Evolutionary conservation across 2,797 vertebrate species (phyloP).

Genomic region (Halcyon leucocephala): DNA sequence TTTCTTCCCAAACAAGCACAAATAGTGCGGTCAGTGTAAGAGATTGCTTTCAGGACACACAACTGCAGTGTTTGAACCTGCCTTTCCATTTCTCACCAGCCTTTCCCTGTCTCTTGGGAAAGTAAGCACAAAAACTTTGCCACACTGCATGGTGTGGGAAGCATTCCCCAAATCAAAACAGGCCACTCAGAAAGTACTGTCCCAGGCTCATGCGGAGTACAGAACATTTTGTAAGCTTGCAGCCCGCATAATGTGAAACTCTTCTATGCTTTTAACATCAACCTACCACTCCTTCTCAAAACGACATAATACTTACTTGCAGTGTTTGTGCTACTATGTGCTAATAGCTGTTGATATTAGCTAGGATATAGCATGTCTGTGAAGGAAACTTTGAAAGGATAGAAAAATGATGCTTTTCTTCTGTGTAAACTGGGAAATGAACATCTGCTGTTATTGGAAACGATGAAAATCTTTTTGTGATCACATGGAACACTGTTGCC

Average conservation of each 20-base stretch:
- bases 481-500: not conserved
- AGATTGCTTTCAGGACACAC: not conserved
- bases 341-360: not conserved
- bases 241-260: not conserved
- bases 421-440: not conserved
- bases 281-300: not conserved
- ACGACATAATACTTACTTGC: not conserved
- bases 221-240: not conserved
- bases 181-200: not conserved
- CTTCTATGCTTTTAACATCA: not conserved
- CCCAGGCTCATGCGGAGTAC: rapidly evolving
- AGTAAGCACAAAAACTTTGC: rapidly evolving
- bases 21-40: rapidly evolving
- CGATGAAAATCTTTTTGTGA: not conserved
- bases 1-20: not conserved
- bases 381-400: not conserved
- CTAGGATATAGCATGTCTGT: not conserved
- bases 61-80: not conserved
- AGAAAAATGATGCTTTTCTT: not conserved
- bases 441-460: not conserved
- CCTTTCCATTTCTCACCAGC: not conserved
- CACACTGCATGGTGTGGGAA: rapidly evolving
- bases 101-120: not conserved
- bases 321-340: not conserved
- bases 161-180: not conserved